phyloP scores from a whole-genome alignment of 2,888 invertebrate genomes.

The Cynaeus angustus region DNA sequence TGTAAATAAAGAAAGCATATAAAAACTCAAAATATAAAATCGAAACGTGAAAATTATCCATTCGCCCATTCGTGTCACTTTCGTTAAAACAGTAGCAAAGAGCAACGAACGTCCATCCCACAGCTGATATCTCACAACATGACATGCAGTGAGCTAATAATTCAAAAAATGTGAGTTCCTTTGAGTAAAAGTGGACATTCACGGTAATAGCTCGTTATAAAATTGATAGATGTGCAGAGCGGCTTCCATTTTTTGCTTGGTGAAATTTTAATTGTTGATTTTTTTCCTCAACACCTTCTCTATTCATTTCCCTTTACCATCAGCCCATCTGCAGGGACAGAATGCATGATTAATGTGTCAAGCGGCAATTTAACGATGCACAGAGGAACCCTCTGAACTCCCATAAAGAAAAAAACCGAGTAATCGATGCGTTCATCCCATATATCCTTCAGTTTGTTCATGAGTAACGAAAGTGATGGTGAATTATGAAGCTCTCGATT shows the following conservation, averaged over 20 bases:
- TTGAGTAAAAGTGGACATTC: conserved; percentile 48
- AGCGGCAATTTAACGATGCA: conserved; percentile 25
- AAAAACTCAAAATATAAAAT: too few species aligned
- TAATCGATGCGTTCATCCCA: conserved; percentile 18
- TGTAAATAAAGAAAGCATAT: too few species aligned
- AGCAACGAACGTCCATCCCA: conserved; percentile 45
- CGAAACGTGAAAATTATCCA: too few species aligned
- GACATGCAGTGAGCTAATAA: conserved; percentile 49
- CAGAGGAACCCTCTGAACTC: conserved; percentile 13
- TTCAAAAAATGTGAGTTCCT: conserved; percentile 47
- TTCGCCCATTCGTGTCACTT: too few species aligned
- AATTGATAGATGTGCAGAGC: conserved; percentile 43
- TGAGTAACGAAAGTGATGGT: conserved; percentile 19
- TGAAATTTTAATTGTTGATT: too few species aligned
- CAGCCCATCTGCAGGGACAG: conserved; percentile 6
- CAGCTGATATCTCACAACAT: conserved; percentile 50
- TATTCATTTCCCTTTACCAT: conserved; percentile 1
- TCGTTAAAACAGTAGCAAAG: conserved; percentile 14
- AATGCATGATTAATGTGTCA: conserved; percentile 29
- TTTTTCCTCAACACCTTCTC: not conserved
- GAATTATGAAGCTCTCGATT: conserved; percentile 13
- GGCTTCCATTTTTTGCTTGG: conserved; percentile 14
- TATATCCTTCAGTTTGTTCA: conserved; percentile 9
- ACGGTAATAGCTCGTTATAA: conserved; percentile 52
- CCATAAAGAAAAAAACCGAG: conserved; percentile 22